Percentiles rank a stretch among this genome's conserved stretches.
These are phyloP conservation scores for Tetranychus urticae DNA, from an alignment of 1,140 invertebrate species.

Conservation along the genomic window DNA sequence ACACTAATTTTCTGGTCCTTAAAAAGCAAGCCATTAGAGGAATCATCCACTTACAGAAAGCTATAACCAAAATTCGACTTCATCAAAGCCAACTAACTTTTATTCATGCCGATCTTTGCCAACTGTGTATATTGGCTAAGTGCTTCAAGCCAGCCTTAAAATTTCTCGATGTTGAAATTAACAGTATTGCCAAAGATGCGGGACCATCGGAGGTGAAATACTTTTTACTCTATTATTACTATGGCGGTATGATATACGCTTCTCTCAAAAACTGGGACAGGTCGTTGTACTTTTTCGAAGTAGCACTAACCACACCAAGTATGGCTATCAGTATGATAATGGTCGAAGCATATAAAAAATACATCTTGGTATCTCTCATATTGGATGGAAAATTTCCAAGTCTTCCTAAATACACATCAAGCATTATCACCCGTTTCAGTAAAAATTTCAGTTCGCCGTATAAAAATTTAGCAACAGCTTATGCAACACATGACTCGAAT, in stretches of 20 bases:
- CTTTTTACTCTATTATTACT: conserved; percentile 84
- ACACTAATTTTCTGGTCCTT: conserved; percentile 51
- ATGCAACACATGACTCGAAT: conserved; percentile 42
- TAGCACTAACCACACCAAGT: conserved; percentile 71
- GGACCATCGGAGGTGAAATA: conserved; percentile 69
- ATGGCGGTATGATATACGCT: conserved; percentile 88
- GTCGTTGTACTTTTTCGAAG: conserved; percentile 83
- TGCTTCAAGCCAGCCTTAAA: conserved; percentile 72
- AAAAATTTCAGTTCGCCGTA: conserved; percentile 78
- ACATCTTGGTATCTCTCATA: conserved; percentile 69
- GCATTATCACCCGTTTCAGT: conserved; percentile 63
- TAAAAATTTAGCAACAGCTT: conserved; percentile 61
- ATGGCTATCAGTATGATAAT: conserved; percentile 84
- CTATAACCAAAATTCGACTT: conserved; percentile 66
- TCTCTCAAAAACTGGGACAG: conserved; percentile 73
- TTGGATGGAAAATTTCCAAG: conserved; percentile 54
- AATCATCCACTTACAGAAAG: conserved; percentile 52
- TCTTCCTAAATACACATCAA: conserved; percentile 72
- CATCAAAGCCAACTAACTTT: conserved; percentile 69
- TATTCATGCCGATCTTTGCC: conserved; percentile 75
- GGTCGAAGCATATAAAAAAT: conserved; percentile 91
- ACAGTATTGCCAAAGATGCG: conserved; percentile 61
- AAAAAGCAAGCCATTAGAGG: conserved; percentile 45
- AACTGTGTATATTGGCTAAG: conserved; percentile 68
- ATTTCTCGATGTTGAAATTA: conserved; percentile 70